A percentile compares a stretch with the other conserved stretches of the same genome.
Conservation (phyloP, 1,140 invertebrate genomes). For the Homarus americanus region DNA sequence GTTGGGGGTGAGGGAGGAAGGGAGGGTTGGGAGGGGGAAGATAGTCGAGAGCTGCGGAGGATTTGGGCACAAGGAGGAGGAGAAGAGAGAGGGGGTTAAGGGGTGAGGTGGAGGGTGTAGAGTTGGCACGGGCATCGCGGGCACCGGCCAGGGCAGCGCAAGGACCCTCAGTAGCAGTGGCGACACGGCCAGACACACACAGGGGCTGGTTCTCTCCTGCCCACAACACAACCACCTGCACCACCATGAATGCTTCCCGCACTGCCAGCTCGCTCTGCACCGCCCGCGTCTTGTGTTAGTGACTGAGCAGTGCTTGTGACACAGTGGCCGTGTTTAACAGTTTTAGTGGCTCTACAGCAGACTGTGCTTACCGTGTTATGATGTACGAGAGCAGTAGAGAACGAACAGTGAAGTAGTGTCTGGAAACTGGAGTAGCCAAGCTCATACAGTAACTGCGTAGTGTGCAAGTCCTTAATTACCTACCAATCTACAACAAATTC, state of each 20-base stretch:
- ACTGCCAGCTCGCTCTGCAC: not conserved
- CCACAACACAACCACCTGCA: constrained; percentile 6
- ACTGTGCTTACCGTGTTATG: constrained; percentile 1
- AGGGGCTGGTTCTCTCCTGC: not conserved
- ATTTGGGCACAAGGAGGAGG: not conserved
- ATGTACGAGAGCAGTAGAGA: constrained; percentile 49
- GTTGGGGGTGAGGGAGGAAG: not conserved
- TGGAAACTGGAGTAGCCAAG: not conserved
- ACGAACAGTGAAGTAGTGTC: not conserved
- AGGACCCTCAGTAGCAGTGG: constrained; percentile 10
- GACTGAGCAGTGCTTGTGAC: not conserved
- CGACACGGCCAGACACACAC: not conserved
- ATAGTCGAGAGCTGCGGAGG: not conserved
- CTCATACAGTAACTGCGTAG: not conserved
- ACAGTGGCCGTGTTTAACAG: not conserved
- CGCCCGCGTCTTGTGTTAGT: not conserved
- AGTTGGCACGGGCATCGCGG: not conserved
- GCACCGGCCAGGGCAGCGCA: constrained; percentile 7
- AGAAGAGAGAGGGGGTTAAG: not conserved
- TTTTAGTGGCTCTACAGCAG: not conserved
- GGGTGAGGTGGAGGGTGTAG: not conserved
- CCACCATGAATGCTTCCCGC: constrained; percentile 38
- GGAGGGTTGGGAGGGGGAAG: not conserved
- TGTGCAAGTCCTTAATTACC: not conserved
- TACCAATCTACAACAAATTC: not conserved